Conservation (phyloP, 2,888 invertebrate species). For the Temnothorax rugatulus region DNA sequence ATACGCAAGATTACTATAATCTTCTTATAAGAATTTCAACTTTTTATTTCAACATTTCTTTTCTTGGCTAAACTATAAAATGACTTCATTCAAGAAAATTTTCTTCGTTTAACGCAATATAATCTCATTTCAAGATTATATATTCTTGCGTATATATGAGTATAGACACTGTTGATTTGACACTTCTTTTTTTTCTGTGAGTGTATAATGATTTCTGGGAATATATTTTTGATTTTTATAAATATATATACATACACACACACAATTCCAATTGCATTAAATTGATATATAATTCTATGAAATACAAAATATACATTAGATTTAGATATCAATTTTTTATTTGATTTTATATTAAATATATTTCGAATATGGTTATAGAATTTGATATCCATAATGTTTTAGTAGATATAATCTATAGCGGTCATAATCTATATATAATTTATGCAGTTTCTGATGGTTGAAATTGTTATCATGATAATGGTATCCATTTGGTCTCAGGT, state of each 20-base stretch:
- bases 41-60: too few species aligned
- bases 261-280: neutral
- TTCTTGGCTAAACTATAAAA: too few species aligned
- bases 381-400: neutral
- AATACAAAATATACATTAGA: neutral
- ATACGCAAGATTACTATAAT: too few species aligned
- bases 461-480: constrained; percentile 14
- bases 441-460: neutral
- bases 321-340: neutral
- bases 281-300: neutral
- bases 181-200: too few species aligned
- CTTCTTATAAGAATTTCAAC: too few species aligned
- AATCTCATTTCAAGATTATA: too few species aligned
- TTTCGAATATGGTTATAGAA: neutral
- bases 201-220: neutral
- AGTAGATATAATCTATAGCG: neutral
- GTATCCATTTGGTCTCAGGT: constrained; percentile 9
- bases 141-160: too few species aligned
- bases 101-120: too few species aligned
- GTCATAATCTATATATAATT: neutral
- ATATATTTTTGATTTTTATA: neutral
- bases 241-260: neutral
- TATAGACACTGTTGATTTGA: too few species aligned
- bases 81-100: too few species aligned
- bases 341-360: neutral